These are phyloP conservation scores for Scaptomyza hsui DNA, from an alignment of 1,140 invertebrate species.

Conservation along the genomic window DNA sequence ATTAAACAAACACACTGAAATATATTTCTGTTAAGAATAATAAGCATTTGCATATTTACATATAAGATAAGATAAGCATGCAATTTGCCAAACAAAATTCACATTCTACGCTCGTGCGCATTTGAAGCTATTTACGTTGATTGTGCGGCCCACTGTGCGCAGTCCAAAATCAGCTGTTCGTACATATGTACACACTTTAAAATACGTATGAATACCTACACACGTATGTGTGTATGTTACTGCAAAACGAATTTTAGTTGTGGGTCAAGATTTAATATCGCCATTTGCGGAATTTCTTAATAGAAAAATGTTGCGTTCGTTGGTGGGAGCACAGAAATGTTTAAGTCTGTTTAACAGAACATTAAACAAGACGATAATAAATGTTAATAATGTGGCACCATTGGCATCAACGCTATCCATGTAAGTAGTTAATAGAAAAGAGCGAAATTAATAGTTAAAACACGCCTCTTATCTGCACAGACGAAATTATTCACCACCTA, in stretches of 20 bases:
- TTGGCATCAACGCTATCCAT: not conserved
- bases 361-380: not conserved
- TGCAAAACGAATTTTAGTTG: not conserved
- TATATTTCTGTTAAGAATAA: not conserved
- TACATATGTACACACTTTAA: not conserved
- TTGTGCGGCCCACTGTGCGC: conserved; percentile 14
- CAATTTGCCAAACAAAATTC: not conserved
- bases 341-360: conserved; percentile 17
- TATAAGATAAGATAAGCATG: conserved; percentile 1
- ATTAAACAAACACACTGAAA: too few relatives aligned
- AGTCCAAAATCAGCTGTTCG: conserved; percentile 28
- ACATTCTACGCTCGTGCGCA: not conserved
- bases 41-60: not conserved
- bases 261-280: conserved; percentile 5
- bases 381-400: conserved; percentile 12
- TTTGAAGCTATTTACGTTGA: not conserved
- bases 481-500: conserved; percentile 59
- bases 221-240: not conserved
- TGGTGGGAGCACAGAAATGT: conserved; percentile 44
- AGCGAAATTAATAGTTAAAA: too few relatives aligned
- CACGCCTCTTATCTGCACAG: not conserved
- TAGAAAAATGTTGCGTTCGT: conserved; percentile 52
- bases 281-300: not conserved
- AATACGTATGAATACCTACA: not conserved
- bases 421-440: conserved; percentile 29